Evolutionary conservation across 1,140 invertebrate species (phyloP).

Genomic region (Neodiprion lecontei): DNA sequence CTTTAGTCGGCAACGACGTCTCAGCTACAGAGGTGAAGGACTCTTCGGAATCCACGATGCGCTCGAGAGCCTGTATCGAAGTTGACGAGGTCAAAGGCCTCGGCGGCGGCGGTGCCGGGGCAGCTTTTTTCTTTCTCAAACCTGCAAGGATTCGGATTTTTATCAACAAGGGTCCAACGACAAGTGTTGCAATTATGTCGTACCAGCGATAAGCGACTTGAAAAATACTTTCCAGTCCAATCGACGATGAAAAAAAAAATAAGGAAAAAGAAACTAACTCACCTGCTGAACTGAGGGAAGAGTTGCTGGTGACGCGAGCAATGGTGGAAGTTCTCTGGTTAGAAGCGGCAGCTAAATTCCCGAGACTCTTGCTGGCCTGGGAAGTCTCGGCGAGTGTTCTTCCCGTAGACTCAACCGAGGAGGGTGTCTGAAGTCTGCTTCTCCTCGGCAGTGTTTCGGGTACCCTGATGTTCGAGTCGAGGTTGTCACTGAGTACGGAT

Average conservation of each 20-base stretch:
- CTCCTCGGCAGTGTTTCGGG: constrained; percentile 55
- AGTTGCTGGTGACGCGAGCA: constrained; percentile 53
- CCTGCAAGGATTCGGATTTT: constrained; percentile 32
- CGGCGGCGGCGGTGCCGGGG: constrained; percentile 41
- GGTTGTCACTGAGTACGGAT: constrained; percentile 71
- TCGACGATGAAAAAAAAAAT: constrained; percentile 19
- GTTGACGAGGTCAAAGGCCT: constrained; percentile 54
- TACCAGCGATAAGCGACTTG: not conserved
- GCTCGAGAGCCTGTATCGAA: constrained; percentile 52
- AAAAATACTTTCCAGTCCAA: constrained; percentile 10
- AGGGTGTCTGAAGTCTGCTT: constrained; percentile 33
- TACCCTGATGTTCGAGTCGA: constrained; percentile 54
- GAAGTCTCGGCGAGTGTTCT: constrained; percentile 53
- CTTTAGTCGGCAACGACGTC: constrained; percentile 45
- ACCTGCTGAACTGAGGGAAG: constrained; percentile 55
- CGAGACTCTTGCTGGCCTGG: constrained; percentile 55
- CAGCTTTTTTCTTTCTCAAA: constrained; percentile 54
- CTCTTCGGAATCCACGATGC: constrained; percentile 56
- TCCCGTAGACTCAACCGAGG: constrained; percentile 37
- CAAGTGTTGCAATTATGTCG: constrained; percentile 10
- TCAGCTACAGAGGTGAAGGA: constrained; percentile 56
- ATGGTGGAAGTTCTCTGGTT: constrained; percentile 35
- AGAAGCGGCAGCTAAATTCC: constrained; percentile 47
- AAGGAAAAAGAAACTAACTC: constrained; percentile 14
- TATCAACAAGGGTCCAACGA: not conserved